Conservation (phyloP, 2,888 invertebrate species). For the Herminia tarsipennalis region DNA sequence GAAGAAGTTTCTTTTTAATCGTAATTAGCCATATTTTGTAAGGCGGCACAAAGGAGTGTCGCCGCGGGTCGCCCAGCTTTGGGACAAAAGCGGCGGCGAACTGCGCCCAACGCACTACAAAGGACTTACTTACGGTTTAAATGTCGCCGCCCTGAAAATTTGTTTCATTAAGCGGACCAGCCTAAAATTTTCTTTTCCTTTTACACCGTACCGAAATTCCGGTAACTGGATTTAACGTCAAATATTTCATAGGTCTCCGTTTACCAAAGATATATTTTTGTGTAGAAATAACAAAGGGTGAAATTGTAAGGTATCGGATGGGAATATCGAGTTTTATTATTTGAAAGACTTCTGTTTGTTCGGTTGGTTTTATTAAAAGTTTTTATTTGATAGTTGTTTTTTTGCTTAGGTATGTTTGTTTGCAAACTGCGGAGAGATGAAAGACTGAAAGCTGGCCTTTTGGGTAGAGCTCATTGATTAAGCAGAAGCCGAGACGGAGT, state of each 20-base stretch:
- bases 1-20: constrained; percentile 68
- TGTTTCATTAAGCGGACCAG: constrained; percentile 78
- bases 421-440: too few species aligned
- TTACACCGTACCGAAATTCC: constrained; percentile 58
- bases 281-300: constrained; percentile 61
- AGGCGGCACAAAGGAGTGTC: constrained; percentile 71
- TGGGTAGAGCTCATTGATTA: too few species aligned
- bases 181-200: constrained; percentile 75
- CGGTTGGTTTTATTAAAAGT: constrained; percentile 27
- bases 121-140: constrained; percentile 80
- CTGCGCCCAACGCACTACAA: constrained; percentile 69
- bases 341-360: constrained; percentile 41
- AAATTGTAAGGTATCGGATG: constrained; percentile 60
- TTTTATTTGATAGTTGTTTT: constrained; percentile 26
- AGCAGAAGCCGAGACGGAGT: too few species aligned
- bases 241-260: constrained; percentile 68
- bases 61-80: constrained; percentile 64
- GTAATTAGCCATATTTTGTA: constrained; percentile 80
- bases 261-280: constrained; percentile 61
- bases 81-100: constrained; percentile 65
- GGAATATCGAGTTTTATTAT: constrained; percentile 54
- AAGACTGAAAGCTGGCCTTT: too few species aligned
- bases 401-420: too few species aligned
- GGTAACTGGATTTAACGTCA: constrained; percentile 57
- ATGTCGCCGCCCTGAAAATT: constrained; percentile 80